Evolutionary conservation across 2,797 vertebrate species (phyloP).

Genomic region (Micropoecilia bifurca): DNA sequence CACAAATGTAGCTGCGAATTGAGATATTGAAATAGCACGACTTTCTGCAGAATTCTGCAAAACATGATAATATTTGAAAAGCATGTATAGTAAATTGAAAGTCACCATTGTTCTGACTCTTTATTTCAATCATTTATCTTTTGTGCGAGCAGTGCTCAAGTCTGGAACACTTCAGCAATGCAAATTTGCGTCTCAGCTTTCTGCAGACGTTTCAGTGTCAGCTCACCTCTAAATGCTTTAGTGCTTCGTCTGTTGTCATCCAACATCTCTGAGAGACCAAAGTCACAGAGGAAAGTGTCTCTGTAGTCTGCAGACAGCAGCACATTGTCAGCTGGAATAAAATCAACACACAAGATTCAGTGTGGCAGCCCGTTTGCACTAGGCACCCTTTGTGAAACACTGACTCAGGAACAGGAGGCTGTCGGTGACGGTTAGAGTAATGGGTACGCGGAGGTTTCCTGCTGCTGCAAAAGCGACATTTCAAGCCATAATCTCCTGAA

Average conservation of each 20-base stretch:
- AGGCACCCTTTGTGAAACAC: slow-evolving; percentile 37
- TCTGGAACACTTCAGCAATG: background rate
- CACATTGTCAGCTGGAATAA: slow-evolving; percentile 91
- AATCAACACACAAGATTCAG: slow-evolving; percentile 61
- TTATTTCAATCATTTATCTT: background rate
- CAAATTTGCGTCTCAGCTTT: background rate
- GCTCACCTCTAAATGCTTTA: slow-evolving; percentile 84
- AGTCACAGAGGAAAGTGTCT: slow-evolving; percentile 92
- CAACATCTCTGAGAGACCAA: slow-evolving; percentile 90
- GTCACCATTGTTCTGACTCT: background rate
- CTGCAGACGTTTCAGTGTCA: background rate
- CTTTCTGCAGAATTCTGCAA: background rate
- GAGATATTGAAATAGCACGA: background rate
- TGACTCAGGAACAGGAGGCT: slow-evolving; percentile 39
- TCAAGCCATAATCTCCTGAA: background rate
- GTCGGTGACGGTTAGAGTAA: background rate
- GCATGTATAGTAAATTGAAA: background rate
- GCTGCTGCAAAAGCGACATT: background rate
- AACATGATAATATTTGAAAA: background rate
- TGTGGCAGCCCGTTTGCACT: slow-evolving; percentile 61
- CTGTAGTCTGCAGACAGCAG: slow-evolving; percentile 90
- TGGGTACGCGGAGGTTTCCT: background rate
- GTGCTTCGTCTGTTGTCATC: slow-evolving; percentile 79
- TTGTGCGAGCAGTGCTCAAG: background rate
- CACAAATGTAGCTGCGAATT: background rate